Evolutionary conservation across 2,113 vertebrate genomes (phyloP).

Genomic region (Misgurnus anguillicaudatus): DNA sequence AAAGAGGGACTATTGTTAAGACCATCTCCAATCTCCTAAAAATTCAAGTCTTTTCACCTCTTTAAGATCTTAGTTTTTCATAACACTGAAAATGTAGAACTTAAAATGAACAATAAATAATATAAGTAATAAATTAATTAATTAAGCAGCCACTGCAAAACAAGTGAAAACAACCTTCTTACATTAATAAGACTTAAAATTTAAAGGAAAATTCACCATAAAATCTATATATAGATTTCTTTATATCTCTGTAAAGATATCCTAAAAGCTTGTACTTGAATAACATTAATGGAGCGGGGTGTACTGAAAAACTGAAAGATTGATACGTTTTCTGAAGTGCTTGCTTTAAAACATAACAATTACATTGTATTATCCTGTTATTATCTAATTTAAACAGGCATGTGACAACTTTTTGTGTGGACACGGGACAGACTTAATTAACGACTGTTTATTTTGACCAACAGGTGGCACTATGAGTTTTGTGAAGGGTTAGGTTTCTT

Average conservation of each 20-base stretch:
- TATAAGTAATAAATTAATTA: background rate
- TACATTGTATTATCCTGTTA: background rate
- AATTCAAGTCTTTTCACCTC: background rate
- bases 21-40: background rate
- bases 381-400: background rate
- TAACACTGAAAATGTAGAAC: background rate
- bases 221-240: too few relatives aligned
- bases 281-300: background rate
- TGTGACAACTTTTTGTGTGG: background rate
- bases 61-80: background rate
- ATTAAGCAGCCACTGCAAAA: background rate
- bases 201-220: too few relatives aligned
- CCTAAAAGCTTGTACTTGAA: background rate
- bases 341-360: too few relatives aligned
- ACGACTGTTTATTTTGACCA: conserved; percentile 63
- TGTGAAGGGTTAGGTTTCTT: conserved; percentile 44
- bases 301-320: too few relatives aligned
- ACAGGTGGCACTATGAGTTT: conserved; percentile 77
- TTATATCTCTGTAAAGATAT: too few relatives aligned
- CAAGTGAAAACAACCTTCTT: too few relatives aligned
- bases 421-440: background rate
- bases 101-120: background rate
- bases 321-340: too few relatives aligned
- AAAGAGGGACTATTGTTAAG: conserved; percentile 27
- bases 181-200: too few relatives aligned